Conservation (phyloP, 1,140 invertebrate species). For the Pantala flavescens region DNA sequence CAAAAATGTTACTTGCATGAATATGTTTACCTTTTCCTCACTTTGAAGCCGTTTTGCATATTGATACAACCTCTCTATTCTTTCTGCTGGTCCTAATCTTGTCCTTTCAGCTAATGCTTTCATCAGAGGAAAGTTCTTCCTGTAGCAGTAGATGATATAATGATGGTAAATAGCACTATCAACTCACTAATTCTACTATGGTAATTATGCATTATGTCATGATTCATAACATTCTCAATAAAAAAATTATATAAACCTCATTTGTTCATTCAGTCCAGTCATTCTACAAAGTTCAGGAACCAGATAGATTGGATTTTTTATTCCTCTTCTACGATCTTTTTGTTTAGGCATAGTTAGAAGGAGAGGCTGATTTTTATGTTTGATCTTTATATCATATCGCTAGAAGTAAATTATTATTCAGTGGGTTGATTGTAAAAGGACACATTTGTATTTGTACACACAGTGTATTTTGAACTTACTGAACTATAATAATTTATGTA, state of each 20-base stretch:
- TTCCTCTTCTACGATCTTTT: conserved; percentile 48
- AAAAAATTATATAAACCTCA: conserved; percentile 31
- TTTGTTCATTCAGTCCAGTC: conserved; percentile 54
- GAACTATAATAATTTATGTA: conserved; percentile 73
- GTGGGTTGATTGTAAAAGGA: too few species aligned
- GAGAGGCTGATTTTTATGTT: conserved; percentile 47
- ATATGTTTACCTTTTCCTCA: conserved; percentile 21
- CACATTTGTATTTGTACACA: too few species aligned
- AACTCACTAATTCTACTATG: too few species aligned
- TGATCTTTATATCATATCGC: conserved; percentile 51
- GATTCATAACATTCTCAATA: too few species aligned
- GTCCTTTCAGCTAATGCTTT: conserved; percentile 48
- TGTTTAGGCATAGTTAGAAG: conserved; percentile 47
- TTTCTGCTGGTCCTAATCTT: conserved; percentile 44
- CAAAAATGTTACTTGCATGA: too few species aligned
- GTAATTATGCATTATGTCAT: too few species aligned
- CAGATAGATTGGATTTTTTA: conserved; percentile 46
- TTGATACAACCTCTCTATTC: conserved; percentile 47
- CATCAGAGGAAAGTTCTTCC: conserved; percentile 47
- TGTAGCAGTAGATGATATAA: neutral
- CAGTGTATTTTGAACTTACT: conserved; percentile 24
- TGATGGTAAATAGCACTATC: too few species aligned
- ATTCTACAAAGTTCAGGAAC: conserved; percentile 63
- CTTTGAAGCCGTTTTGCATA: conserved; percentile 47
- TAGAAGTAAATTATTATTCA: conserved; percentile 22